These are phyloP conservation scores for Bicyclus anynana DNA, from an alignment of 1,140 invertebrate species.

Conservation along the genomic window DNA sequence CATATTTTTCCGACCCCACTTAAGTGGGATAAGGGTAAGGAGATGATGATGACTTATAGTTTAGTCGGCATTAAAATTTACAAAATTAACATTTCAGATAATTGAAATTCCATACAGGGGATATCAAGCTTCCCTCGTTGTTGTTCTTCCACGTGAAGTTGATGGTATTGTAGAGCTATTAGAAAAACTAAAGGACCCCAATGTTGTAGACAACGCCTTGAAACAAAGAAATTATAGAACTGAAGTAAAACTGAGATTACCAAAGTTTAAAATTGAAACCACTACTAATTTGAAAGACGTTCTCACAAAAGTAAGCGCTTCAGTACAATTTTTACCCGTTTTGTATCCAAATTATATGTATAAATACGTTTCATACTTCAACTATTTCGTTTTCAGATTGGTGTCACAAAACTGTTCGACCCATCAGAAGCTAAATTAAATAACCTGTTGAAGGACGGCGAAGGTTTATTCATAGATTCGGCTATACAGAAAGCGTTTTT, in stretches of 20 bases:
- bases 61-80: too few species aligned
- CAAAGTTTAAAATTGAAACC: slow-evolving; percentile 67
- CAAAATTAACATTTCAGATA: slow-evolving; percentile 29
- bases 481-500: slow-evolving; percentile 64
- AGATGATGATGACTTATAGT: too few species aligned
- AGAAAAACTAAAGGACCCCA: slow-evolving; percentile 44
- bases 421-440: slow-evolving; percentile 33
- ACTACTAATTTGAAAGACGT: slow-evolving; percentile 47
- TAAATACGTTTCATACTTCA: too few species aligned
- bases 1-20: too few species aligned
- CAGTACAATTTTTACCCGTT: too few species aligned
- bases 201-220: slow-evolving; percentile 32
- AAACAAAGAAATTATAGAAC: slow-evolving; percentile 24
- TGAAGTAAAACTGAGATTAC: slow-evolving; percentile 47
- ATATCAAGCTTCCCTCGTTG: slow-evolving; percentile 42
- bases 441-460: slow-evolving; percentile 35
- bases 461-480: slow-evolving; percentile 37
- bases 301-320: slow-evolving; percentile 41
- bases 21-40: too few species aligned
- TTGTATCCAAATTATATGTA: too few species aligned
- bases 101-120: slow-evolving; percentile 54
- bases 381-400: slow-evolving; percentile 39
- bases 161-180: slow-evolving; percentile 44
- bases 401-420: slow-evolving; percentile 42
- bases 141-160: slow-evolving; percentile 51